Evolutionary conservation across 2,113 vertebrate species (phyloP).

Genomic region (Dicaeum eximium): DNA sequence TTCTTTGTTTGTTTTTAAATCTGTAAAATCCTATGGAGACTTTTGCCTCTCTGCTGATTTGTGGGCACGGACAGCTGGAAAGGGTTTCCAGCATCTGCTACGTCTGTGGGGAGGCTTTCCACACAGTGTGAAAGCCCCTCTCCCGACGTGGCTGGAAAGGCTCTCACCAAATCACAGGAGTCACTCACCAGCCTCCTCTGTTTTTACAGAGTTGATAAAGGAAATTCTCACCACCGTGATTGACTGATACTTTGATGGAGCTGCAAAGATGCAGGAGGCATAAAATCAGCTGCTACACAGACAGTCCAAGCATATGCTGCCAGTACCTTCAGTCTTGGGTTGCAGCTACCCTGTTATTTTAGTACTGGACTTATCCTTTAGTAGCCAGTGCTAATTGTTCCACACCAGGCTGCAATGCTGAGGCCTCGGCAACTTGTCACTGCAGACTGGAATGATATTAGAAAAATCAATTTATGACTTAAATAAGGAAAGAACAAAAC

Average conservation of each 20-base stretch:
- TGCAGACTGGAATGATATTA: not conserved
- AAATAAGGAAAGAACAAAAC: not conserved
- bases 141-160: not conserved
- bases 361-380: not conserved
- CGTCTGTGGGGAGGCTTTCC: not conserved
- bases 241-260: constrained; percentile 4
- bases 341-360: not conserved
- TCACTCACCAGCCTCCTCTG: not conserved
- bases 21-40: not conserved
- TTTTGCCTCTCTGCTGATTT: not conserved
- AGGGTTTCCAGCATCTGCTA: not conserved
- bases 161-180: not conserved
- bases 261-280: not conserved
- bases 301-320: not conserved
- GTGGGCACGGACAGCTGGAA: not conserved
- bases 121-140: not conserved
- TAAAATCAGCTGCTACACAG: constrained; percentile 1
- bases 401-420: fast-evolving
- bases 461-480: not conserved
- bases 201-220: not conserved
- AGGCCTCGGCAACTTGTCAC: not conserved
- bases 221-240: not conserved
- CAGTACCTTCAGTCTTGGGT: not conserved
- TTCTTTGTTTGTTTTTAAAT: not conserved
- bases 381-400: not conserved